Conservation (phyloP, 1,140 invertebrate genomes). For the Plutomurus gul region DNA sequence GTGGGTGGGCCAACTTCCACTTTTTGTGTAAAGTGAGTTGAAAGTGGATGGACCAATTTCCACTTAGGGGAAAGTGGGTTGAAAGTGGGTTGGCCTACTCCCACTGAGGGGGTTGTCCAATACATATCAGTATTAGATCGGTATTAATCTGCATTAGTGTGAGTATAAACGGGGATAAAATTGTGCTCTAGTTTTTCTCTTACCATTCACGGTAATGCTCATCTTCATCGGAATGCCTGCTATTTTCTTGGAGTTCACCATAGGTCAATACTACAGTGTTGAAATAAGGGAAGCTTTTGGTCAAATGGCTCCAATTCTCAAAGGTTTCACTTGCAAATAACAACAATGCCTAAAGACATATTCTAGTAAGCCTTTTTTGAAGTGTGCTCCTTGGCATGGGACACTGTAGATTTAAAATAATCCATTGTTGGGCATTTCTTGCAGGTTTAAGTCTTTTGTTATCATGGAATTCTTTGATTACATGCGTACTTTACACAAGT, state of each 20-base stretch:
- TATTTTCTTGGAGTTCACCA: slow-evolving; percentile 57
- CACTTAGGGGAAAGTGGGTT: no score
- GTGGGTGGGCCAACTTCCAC: background rate
- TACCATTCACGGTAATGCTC: slow-evolving; percentile 62
- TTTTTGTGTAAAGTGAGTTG: no score
- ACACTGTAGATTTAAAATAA: no score
- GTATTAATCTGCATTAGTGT: no score
- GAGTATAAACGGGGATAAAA: no score
- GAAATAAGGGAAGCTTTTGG: slow-evolving; percentile 28
- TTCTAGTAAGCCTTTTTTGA: background rate
- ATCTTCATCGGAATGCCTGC: slow-evolving; percentile 59
- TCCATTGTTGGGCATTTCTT: no score
- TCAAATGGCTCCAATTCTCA: slow-evolving; percentile 40
- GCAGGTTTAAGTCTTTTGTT: slow-evolving; percentile 28
- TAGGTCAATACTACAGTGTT: slow-evolving; percentile 43
- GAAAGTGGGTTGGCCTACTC: no score
- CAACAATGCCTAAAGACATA: no score
- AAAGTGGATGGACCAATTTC: no score
- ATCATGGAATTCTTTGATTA: slow-evolving; percentile 37
- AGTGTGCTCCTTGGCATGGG: no score
- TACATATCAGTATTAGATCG: no score
- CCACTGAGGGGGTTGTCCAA: no score
- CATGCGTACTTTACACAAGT: slow-evolving; percentile 27
- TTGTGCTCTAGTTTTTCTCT: slow-evolving; percentile 60
- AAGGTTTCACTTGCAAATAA: background rate